Base-by-base conservation (phyloP, 2,888 invertebrate genomes). In the Phragmatobia fuliginosa region DNA sequence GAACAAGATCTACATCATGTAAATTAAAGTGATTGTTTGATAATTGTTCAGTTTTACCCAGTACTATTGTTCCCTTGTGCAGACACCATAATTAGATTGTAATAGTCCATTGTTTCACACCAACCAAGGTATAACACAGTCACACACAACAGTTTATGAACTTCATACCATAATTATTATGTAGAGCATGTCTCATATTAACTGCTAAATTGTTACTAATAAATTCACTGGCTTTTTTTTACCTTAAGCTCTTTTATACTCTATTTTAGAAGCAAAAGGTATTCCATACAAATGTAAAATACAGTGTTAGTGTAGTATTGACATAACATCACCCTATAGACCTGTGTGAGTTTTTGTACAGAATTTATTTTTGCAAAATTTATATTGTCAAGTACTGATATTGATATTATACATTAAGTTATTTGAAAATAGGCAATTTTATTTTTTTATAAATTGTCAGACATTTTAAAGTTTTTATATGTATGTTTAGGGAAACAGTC, bases 101-200 rank as follows among this genome's bases (percentile, higher is more conserved):
- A 85, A 88, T 85, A 79, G 79, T 60, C 85, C 78, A 89, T 90
- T 88, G 88, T 89, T 83, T 75, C 68, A 52, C 67, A 73, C 66
- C 69, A 70, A 73, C 66, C 69, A 70, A 68, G 66, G 60, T 69
- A 77, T 77, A 69, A 74, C 73, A 79, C 68, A 71, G 74, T 71
- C 62, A 64, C 67, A 69, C 63, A 65, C 70, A 71, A 81, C 71
- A 56, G 56, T 28, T 56, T 56, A 25, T 56, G 28, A 56, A 56
- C 28, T 56, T n/a, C 45, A 49, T 49, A 56, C 56, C 28, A 64
- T 56, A 56, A 67, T 67, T 68, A 66, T 70, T 71, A 64, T 38
- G 60, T 64, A 59, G 64, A 70, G 61, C 66, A 69, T 66, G 62
- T 67, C 65, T 11, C 59, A 59, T 49, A 60, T 36, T 36, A 10